Evolutionary conservation across 2,797 vertebrate genomes (phyloP).

Genomic region (Falco novaeseelandiae): DNA sequence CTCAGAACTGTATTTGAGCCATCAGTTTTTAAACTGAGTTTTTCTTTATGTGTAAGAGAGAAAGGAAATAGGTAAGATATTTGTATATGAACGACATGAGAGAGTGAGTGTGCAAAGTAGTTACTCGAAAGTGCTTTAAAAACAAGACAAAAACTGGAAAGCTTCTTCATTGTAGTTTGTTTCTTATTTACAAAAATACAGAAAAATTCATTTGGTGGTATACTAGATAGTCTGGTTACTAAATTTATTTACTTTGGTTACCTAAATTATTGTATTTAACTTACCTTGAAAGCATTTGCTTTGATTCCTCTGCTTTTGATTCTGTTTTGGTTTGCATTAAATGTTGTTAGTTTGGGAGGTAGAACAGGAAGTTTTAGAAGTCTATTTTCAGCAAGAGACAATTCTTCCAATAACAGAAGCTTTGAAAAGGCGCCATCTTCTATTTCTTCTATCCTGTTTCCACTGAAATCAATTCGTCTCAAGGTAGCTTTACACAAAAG

Average conservation of each 20-base stretch:
- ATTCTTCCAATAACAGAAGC: slow-evolving; percentile 87
- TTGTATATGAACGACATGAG: not conserved
- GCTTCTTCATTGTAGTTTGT: fast-evolving
- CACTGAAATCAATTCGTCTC: slow-evolving; percentile 94
- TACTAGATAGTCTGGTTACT: not conserved
- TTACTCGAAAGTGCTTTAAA: not conserved
- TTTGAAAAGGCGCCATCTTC: slow-evolving; percentile 94
- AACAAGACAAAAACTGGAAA: not conserved
- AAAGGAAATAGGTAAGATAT: not conserved
- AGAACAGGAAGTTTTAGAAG: slow-evolving; percentile 90
- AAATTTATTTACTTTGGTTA: not conserved
- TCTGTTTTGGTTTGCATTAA: slow-evolving; percentile 92
- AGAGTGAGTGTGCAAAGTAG: not conserved
- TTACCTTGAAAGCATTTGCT: slow-evolving; percentile 93
- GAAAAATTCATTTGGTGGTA: not conserved
- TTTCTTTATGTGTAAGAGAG: not conserved
- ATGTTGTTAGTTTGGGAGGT: slow-evolving; percentile 86
- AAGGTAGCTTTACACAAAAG: slow-evolving; percentile 84
- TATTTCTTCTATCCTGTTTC: slow-evolving; percentile 94
- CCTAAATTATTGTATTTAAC: not conserved
- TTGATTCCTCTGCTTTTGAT: slow-evolving; percentile 94
- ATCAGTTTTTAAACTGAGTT: not conserved
- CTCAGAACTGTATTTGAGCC: not conserved
- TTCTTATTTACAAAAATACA: not conserved
- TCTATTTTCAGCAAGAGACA: slow-evolving; percentile 91